Evolutionary conservation across 2,888 invertebrate genomes (phyloP).

Genomic region (Apodemia zela): DNA sequence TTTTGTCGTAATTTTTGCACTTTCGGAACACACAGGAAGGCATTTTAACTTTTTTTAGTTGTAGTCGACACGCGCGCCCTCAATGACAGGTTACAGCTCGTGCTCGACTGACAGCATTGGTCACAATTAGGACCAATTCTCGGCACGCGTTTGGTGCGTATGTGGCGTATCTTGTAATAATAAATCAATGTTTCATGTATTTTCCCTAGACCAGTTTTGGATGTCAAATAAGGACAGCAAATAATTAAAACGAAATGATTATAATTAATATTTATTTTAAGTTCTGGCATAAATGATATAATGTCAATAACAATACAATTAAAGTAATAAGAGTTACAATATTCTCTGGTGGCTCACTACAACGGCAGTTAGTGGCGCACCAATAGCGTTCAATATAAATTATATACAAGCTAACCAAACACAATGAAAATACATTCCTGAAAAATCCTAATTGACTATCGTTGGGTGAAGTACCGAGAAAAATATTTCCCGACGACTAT

Average conservation of each 20-base stretch:
- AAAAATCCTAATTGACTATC: constrained; percentile 79
- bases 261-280: constrained; percentile 14
- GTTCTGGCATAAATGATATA: constrained; percentile 19
- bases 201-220: too few relatives aligned
- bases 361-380: constrained; percentile 18
- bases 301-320: constrained; percentile 61
- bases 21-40: too few relatives aligned
- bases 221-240: background rate
- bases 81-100: too few relatives aligned
- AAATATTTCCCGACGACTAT: constrained; percentile 61
- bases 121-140: too few relatives aligned
- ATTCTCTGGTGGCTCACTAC: constrained; percentile 38
- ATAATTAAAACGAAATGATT: background rate
- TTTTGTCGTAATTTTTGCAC: too few relatives aligned
- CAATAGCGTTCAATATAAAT: constrained; percentile 40
- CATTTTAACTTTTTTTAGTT: too few relatives aligned
- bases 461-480: constrained; percentile 76
- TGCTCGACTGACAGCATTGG: too few relatives aligned
- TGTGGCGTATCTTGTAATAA: too few relatives aligned
- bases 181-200: too few relatives aligned
- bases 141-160: too few relatives aligned
- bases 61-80: too few relatives aligned
- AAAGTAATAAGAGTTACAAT: constrained; percentile 53
- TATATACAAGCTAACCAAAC: constrained; percentile 61
- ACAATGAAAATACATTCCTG: constrained; percentile 54